Conservation (phyloP, 2,888 invertebrate species). For the Ischnus inquisitorius region DNA sequence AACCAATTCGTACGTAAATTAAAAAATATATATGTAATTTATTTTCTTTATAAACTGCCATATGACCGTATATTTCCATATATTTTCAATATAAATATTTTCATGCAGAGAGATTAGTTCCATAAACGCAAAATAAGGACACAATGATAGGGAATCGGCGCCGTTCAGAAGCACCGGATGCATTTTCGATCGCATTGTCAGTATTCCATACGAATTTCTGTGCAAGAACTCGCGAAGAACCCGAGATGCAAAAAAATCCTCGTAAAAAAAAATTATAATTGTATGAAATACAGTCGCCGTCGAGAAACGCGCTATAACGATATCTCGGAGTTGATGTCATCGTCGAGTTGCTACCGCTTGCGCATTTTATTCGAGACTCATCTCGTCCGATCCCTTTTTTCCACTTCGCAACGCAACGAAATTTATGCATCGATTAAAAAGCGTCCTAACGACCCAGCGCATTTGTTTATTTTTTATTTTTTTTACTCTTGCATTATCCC, state of each 20-base stretch:
- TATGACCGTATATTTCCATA: no score
- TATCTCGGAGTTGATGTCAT: constrained; percentile 12
- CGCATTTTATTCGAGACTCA: constrained; percentile 12
- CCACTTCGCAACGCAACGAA: neutral
- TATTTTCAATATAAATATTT: no score
- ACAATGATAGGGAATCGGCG: no score
- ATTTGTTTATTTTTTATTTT: neutral
- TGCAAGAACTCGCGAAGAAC: neutral
- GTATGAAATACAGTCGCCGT: no score
- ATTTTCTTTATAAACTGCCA: no score
- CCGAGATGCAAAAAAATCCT: neutral
- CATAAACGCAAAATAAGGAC: no score
- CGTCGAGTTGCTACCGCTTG: neutral
- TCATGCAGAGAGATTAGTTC: no score
- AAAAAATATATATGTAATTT: no score
- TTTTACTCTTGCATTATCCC: neutral
- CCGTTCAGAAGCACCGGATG: no score
- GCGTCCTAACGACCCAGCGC: neutral
- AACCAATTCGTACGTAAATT: no score
- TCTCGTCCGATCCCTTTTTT: neutral
- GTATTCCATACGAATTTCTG: no score
- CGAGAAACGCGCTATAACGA: neutral
- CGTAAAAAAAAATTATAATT: constrained; percentile 42
- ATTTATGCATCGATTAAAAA: constrained; percentile 1
- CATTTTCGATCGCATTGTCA: no score